Evolutionary conservation across 2,797 vertebrate genomes (phyloP).

Genomic region (Hemitrygon akajei): DNA sequence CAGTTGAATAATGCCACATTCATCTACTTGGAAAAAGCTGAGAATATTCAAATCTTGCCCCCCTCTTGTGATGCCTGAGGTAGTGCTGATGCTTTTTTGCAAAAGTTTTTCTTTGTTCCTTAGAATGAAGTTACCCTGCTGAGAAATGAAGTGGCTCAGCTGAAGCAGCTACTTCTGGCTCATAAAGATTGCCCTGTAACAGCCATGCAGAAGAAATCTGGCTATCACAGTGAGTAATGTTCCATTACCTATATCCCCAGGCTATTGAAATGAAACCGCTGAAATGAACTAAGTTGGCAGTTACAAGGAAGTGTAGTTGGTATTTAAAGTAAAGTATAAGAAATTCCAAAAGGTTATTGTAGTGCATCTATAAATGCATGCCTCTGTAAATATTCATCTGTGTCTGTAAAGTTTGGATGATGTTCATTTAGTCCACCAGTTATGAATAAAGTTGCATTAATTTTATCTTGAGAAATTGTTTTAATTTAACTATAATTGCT

Average conservation of each 20-base stretch:
- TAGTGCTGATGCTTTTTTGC: conserved; percentile 43
- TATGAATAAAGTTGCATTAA: neutral
- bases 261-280: conserved; percentile 63
- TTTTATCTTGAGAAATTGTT: neutral
- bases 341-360: conserved; percentile 46
- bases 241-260: conserved; percentile 75
- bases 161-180: conserved; percentile 99
- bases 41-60: conserved; percentile 43
- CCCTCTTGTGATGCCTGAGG: conserved; percentile 45
- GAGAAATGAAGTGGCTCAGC: conserved; percentile 98
- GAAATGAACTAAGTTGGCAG: conserved; percentile 57
- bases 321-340: conserved; percentile 49
- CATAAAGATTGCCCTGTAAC: conserved; percentile 99
- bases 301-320: conserved; percentile 47
- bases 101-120: conserved; percentile 59
- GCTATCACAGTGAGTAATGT: conserved; percentile 98
- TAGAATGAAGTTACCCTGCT: conserved; percentile 98
- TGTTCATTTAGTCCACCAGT: neutral
- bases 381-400: conserved; percentile 38
- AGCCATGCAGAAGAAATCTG: conserved; percentile 98
- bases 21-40: conserved; percentile 40
- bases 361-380: conserved; percentile 41
- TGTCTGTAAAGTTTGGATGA: neutral
- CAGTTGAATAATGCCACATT: conserved; percentile 44
- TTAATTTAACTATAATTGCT: neutral